Evolutionary conservation across 2,888 invertebrate genomes (phyloP), one percentile per base, ranked within the genome.

Genomic region (Phytoseiulus persimilis): DNA sequence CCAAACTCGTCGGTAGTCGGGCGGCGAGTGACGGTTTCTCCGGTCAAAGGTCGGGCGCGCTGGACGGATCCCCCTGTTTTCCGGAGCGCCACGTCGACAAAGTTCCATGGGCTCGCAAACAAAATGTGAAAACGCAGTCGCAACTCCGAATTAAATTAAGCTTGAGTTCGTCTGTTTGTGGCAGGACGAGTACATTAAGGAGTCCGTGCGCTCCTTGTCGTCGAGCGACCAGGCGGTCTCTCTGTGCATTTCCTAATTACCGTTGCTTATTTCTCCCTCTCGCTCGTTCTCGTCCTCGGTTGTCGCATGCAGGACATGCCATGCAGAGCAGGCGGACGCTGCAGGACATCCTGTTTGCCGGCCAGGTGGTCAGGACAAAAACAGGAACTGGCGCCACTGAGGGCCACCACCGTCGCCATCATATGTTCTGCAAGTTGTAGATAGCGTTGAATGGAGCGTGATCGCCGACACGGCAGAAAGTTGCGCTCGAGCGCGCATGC

Each of bases 351-450:
- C 65, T 65, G 65, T 65, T 65, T 65, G 65, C 65, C 65, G 65
- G 65, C 65, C 65, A 65, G 65, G 65, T 65, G 65, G 65, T 65
- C 65, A 65, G 28, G 65, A 65, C 65, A 65, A 65, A 65, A 65
- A 65, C 65, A 65, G 65, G 65, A 65, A 65, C 65, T 65, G 65
- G 65, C 65, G 65, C 65, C 65, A 28, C 65, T 28, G 65, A 65
- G 65, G 65, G 65, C 65, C 65, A 65, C 65, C 65, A 28, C 65
- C 65, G 28, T 65, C 65, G 18, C 65, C 65, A 18, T 65, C 65
- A 65, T 65, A 65, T 65, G 65, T 65, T 65, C 65, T 65, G 65
- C 65, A 65, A 65, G 65, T 65, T 65, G 65, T 65, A 65, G 65
- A 65, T 65, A 65, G 65, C 65, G 65, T 65, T 65, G 65, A 65